Conservation (phyloP, 2,888 invertebrate genomes). For the Adineta ricciae region DNA sequence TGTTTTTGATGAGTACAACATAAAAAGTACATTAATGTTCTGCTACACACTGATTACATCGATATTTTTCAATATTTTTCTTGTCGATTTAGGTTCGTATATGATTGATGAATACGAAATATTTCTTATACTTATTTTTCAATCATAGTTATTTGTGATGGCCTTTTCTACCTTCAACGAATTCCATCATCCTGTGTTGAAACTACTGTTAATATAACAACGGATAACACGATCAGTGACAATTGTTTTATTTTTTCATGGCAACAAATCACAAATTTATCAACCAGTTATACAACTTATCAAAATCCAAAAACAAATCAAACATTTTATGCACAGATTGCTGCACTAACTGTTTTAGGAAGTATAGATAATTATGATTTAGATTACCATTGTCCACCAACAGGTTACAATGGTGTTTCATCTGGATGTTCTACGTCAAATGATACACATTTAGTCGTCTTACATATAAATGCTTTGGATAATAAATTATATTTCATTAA, state of each 20-base stretch:
- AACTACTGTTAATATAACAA: background rate
- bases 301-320: background rate
- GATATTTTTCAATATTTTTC: too few species aligned
- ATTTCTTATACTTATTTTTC: too few species aligned
- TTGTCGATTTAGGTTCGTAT: too few species aligned
- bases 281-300: background rate
- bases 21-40: too few species aligned
- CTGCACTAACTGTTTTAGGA: background rate
- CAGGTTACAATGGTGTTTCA: background rate
- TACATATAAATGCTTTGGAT: background rate
- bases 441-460: background rate
- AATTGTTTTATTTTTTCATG: background rate
- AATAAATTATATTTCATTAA: background rate
- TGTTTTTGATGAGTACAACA: too few species aligned
- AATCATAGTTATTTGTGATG: too few species aligned
- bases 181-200: slow-evolving; percentile 1
- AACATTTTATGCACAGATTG: background rate
- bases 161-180: background rate
- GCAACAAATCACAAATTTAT: background rate
- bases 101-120: too few species aligned
- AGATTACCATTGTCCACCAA: background rate
- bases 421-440: background rate
- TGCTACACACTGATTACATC: too few species aligned
- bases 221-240: background rate
- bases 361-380: background rate